Percentiles rank a stretch among this genome's conserved stretches.
Evolutionary conservation across 2,113 vertebrate genomes (phyloP).

Genomic region (Hystrix brachyura): DNA sequence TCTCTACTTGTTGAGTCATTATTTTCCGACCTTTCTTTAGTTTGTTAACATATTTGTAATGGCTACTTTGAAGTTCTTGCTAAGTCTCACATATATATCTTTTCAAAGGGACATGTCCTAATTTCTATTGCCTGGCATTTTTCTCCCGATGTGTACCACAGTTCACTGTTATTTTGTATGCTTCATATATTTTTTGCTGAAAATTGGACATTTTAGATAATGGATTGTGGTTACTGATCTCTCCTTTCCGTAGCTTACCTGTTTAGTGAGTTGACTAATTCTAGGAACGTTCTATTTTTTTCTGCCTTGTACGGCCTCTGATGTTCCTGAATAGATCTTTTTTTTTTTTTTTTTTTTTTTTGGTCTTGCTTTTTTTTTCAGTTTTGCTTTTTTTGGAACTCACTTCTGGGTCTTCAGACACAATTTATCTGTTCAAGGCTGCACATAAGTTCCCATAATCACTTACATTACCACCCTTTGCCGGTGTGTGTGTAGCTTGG

Average conservation of each 20-base stretch:
- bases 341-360: background rate
- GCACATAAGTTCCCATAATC: background rate
- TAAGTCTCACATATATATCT: background rate
- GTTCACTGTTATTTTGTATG: constrained; percentile 1
- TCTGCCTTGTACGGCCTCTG: background rate
- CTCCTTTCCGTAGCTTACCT: background rate
- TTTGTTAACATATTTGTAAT: background rate
- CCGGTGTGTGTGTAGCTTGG: too few species aligned
- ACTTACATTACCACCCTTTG: background rate
- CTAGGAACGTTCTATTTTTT: too few species aligned
- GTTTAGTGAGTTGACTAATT: background rate
- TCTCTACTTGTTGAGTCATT: background rate
- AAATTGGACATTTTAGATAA: background rate
- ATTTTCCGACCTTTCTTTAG: background rate
- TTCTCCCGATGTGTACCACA: background rate
- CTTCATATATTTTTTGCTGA: background rate
- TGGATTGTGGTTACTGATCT: background rate
- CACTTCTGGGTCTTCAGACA: background rate
- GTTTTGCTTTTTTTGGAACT: background rate
- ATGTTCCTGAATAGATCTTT: background rate
- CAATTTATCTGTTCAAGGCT: background rate
- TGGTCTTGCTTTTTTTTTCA: too few species aligned
- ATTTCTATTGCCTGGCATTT: background rate
- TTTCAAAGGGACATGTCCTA: background rate
- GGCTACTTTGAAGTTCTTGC: background rate